Conservation (phyloP, 2,888 invertebrate genomes). For the Eupsilia transversa region DNA sequence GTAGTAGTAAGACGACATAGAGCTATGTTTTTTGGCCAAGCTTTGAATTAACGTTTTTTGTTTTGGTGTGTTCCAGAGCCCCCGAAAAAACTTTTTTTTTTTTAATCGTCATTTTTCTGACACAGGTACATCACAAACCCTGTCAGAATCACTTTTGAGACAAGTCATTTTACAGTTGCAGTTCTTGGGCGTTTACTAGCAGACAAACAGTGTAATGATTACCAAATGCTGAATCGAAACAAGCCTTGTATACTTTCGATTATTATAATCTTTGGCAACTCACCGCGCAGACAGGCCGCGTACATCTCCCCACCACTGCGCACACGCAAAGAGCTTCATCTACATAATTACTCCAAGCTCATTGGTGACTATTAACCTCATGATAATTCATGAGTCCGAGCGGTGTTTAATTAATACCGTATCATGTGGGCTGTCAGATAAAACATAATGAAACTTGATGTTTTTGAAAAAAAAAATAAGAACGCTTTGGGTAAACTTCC, state of each 20-base stretch:
- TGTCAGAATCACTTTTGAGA: too few relatives aligned
- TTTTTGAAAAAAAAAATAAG: slow-evolving; percentile 62
- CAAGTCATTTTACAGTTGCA: too few relatives aligned
- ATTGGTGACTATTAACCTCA: slow-evolving; percentile 90
- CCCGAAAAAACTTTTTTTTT: too few relatives aligned
- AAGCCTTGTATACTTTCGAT: slow-evolving; percentile 2
- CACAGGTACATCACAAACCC: too few relatives aligned
- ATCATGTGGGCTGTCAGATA: slow-evolving; percentile 88
- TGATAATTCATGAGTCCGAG: slow-evolving; percentile 86
- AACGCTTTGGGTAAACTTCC: slow-evolving; percentile 68
- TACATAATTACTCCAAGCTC: slow-evolving; percentile 90
- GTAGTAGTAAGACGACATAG: too few relatives aligned
- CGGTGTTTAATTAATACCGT: slow-evolving; percentile 87
- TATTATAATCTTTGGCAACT: slow-evolving; percentile 69
- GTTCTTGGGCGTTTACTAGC: too few relatives aligned
- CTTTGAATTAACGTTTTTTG: too few relatives aligned
- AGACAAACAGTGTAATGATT: too few relatives aligned
- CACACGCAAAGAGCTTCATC: slow-evolving; percentile 83
- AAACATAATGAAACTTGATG: slow-evolving; percentile 83
- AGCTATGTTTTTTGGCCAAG: too few relatives aligned
- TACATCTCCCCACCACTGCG: slow-evolving; percentile 75
- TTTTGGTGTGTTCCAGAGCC: too few relatives aligned
- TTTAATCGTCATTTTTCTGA: too few relatives aligned
- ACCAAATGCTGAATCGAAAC: too few relatives aligned
- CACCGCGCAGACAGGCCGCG: slow-evolving; percentile 59